Evolutionary conservation across 2,888 invertebrate genomes (phyloP), one percentile per base, ranked within the genome.

Genomic region (Pteria penguin): DNA sequence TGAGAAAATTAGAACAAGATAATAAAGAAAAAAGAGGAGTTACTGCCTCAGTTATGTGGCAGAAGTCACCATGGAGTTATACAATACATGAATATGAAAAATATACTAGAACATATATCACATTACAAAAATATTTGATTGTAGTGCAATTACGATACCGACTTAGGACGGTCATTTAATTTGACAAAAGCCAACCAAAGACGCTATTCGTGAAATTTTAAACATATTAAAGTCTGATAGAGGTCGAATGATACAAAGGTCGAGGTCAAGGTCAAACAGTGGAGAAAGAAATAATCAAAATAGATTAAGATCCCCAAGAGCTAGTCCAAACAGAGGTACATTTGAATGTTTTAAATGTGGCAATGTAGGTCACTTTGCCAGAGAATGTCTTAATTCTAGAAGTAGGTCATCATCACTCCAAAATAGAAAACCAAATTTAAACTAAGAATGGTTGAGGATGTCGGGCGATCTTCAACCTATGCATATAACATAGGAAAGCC

Each of bases 361-460:
- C 54, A 26, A 74, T 62, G 60, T 32, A 27, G 31, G 33, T 58
- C 29, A 63, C 54, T 52, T 55, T 62, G 26, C 29, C 26, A 22
- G 54, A 31, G 29, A 54, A 36, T 29, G 73, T 55, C 32, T 55
- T 68, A 52, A 55, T 54, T 29, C 68, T 55, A 4, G 67, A 60
- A 14, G 27, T 63, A 33, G 33, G 63, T 32, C 63, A 32, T 33
- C 33, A 63, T 33, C 32, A 32, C 29, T 8, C 24, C 62, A 62
- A 62, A 62, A 1, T 62, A 31, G 32, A 32, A 62, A 29, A 29
- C 22, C 32, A 63, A 63, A 31, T 36, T 36, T 36, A 36, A 36
- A 36, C 45, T 36, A 11, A 11, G 8, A 36, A 14, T 11, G 45
- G 45, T 36, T 36, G 45, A 14, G 14, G 45, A 36, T 11, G 45